Base-by-base conservation (phyloP, 2,888 invertebrate genomes). In the Ennomos fuscantarius region DNA sequence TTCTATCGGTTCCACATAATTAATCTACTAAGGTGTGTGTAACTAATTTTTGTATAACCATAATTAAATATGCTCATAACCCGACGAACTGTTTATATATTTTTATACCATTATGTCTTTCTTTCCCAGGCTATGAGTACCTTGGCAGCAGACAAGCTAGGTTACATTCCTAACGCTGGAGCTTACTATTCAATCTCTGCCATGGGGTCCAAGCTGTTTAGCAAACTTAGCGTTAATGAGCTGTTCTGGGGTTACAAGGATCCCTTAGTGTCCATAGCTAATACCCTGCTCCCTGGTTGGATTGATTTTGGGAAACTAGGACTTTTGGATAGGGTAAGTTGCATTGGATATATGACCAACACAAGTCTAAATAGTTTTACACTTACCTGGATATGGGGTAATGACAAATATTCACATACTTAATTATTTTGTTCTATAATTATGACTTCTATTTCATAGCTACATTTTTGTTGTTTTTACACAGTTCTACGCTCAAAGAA, bases 211-310 rank as follows among this genome's bases (percentile, higher is more conserved):
- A 86, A 95, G 70, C 93, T 96, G 1, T 95, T 97, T 76, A 82
- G 95, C 42, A 93, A 94, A 43, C 73, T 96, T 47, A 93, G 94
- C 0, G 94, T 95, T 0, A 87, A 96, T 33, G 95, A 97, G 12
- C 94, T 96, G 70, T 87, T 97, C 13, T 97, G 97, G 96, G 97
- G 97, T 0, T 97, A 97, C 78, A 93, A 96, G 8, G 97, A 98
- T 76, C 93, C 93, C 0, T 76, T 98, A 9, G 95, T 98, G 13
- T 90, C 93, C 0, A 82, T 97, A 35, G 97, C 96, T 0, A 94
- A 95, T 66, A 94, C 90, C 15, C 81, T 96, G 39, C 79, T 97
- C 12, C 97, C 97, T 0, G 94, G 93, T n/a, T 95, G 96, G 93
- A 95, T 97, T 10, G 94, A 96, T 69, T 97, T 97, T 72, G 87